Evolutionary conservation across 2,113 vertebrate species (phyloP).

Genomic region (Eleginops maclovinus): DNA sequence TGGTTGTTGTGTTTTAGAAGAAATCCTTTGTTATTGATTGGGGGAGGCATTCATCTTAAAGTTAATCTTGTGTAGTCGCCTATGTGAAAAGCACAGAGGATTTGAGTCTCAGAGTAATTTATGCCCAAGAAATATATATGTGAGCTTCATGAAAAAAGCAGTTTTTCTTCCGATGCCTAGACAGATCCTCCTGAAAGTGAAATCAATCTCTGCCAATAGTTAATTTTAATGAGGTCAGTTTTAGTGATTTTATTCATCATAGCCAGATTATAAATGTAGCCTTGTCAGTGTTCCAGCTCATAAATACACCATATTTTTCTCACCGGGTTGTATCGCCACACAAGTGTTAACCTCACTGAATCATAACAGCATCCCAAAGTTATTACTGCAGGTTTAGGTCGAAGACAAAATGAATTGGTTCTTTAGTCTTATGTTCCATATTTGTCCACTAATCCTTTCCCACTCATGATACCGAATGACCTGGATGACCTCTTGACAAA

Average conservation of each 20-base stretch:
- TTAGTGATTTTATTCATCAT: not conserved
- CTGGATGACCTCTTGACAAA: slow-evolving; percentile 10
- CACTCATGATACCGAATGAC: not conserved
- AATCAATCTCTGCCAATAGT: slow-evolving; percentile 6
- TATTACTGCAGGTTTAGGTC: slow-evolving; percentile 4
- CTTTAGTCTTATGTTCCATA: not conserved
- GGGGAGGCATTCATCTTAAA: slow-evolving; percentile 35
- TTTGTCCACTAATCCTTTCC: slow-evolving; percentile 13
- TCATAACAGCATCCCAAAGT: slow-evolving; percentile 1
- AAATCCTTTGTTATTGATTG: slow-evolving; percentile 41
- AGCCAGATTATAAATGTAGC: slow-evolving; percentile 8
- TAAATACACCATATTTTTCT: slow-evolving; percentile 26
- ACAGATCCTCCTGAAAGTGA: slow-evolving; percentile 11
- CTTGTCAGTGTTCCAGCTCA: slow-evolving; percentile 17
- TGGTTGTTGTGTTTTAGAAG: not conserved
- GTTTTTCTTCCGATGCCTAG: slow-evolving; percentile 8
- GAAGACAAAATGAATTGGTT: not conserved
- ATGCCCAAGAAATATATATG: slow-evolving; percentile 22
- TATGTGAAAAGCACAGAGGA: slow-evolving; percentile 13
- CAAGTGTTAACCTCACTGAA: slow-evolving; percentile 18
- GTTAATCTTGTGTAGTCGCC: slow-evolving; percentile 17
- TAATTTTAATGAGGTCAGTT: not conserved
- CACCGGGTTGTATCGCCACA: no score
- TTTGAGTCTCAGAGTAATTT: slow-evolving; percentile 31
- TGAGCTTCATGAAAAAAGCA: slow-evolving; percentile 15